Percentiles rank a stretch among this genome's conserved stretches.
Conservation (phyloP, 2,113 vertebrate species). For the Malurus cyaneus region DNA sequence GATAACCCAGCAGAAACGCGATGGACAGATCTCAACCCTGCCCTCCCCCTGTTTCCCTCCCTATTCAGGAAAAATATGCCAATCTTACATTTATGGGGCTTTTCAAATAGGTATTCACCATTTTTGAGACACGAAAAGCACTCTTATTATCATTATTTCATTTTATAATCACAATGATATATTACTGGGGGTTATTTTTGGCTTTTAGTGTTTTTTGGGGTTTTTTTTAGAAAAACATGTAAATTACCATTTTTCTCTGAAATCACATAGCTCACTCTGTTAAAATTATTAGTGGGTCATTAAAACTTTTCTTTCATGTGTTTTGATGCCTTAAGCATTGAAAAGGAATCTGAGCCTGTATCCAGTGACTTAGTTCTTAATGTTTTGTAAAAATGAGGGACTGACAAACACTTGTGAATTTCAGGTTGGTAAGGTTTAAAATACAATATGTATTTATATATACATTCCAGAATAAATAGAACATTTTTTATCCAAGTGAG, state of each 20-base stretch:
- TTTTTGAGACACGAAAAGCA: not conserved
- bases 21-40: not conserved
- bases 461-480: not conserved
- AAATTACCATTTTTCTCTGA: not conserved
- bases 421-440: not conserved
- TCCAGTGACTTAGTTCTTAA: not conserved
- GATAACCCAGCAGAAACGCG: not conserved
- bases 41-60: fast-evolving
- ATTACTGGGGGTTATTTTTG: not conserved
- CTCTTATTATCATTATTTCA: not conserved
- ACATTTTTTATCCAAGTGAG: not conserved
- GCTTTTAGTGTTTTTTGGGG: not conserved
- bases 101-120: not conserved
- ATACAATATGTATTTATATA: no score
- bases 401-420: not conserved
- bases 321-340: not conserved
- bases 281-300: not conserved
- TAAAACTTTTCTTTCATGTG: not conserved
- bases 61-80: not conserved
- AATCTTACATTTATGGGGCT: not conserved
- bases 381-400: not conserved
- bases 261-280: not conserved
- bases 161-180: not conserved
- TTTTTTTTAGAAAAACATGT: not conserved
- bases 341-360: not conserved